phyloP scores from a whole-genome alignment of 2,113 vertebrate genomes.

The Protobothrops mucrosquamatus region DNA sequence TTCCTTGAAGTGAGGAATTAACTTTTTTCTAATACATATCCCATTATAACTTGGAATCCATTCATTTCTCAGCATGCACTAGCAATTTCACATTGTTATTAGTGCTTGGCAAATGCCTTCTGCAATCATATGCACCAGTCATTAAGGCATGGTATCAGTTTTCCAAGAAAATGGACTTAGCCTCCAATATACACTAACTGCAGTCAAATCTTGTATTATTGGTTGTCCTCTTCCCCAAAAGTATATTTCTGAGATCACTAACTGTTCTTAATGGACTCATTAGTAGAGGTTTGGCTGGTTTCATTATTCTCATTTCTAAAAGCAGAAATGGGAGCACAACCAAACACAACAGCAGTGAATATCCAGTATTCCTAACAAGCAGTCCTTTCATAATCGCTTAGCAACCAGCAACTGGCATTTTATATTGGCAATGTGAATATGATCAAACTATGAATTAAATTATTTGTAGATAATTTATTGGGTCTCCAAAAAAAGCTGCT shows the following conservation, averaged over 20 bases:
- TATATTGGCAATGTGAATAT: background rate
- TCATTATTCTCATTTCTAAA: constrained; percentile 23
- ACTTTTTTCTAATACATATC: background rate
- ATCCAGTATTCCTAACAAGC: background rate
- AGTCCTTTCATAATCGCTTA: constrained; percentile 28
- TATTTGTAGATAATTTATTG: constrained; percentile 27
- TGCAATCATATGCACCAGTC: background rate
- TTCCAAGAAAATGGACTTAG: background rate
- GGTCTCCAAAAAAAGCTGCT: background rate
- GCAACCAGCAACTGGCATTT: constrained; percentile 14
- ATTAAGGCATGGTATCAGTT: background rate
- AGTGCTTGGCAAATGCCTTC: background rate
- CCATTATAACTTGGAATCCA: background rate
- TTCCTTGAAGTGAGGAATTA: background rate
- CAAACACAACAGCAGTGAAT: constrained; percentile 25
- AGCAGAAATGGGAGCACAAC: background rate
- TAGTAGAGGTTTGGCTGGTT: background rate
- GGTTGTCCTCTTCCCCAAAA: background rate
- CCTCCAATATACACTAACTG: background rate
- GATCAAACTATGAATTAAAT: constrained; percentile 45
- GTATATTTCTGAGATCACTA: background rate
- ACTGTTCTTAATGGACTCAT: background rate
- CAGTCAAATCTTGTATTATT: constrained; percentile 5
- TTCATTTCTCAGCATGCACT: background rate
- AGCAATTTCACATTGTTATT: background rate